Conservation (phyloP, 2,113 vertebrate genomes). For the Cynocephalus volans region DNA sequence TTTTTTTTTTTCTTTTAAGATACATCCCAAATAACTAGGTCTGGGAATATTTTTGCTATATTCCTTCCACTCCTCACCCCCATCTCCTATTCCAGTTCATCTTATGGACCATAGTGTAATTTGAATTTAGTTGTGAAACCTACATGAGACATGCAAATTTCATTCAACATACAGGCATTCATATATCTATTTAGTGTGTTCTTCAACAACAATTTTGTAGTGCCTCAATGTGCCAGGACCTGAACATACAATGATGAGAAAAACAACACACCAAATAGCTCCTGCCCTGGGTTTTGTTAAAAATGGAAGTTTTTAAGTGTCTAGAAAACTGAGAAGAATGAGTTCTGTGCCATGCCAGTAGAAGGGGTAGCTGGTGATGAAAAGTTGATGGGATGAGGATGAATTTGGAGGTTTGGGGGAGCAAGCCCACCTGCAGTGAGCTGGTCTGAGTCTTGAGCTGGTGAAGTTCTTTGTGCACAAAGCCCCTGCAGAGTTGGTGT, state of each 20-base stretch:
- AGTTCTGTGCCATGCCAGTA: not conserved
- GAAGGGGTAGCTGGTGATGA: not conserved
- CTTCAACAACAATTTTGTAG: not conserved
- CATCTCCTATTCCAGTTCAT: not conserved
- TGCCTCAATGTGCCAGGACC: not conserved
- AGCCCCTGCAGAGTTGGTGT: not conserved
- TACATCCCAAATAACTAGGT: not conserved
- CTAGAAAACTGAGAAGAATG: not conserved
- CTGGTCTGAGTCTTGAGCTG: not conserved
- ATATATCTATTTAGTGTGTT: not conserved
- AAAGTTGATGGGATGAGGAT: not conserved
- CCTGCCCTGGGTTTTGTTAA: not conserved
- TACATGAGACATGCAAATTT: not conserved
- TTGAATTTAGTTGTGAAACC: not conserved
- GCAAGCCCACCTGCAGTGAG: not conserved
- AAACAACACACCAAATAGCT: not conserved
- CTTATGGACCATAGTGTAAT: not conserved
- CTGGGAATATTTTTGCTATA: not conserved
- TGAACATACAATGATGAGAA: not conserved
- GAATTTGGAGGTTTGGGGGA: not conserved
- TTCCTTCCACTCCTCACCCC: not conserved
- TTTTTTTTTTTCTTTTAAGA: not conserved
- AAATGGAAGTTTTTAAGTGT: constrained; percentile 3
- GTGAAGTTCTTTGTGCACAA: rapidly evolving
- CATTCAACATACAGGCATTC: not conserved